A percentile compares a stretch with the other conserved stretches of the same genome.
These are phyloP conservation scores for Chaenodraco wilsoni DNA, from an alignment of 2,797 vertebrate genomes.

Conservation along the genomic window DNA sequence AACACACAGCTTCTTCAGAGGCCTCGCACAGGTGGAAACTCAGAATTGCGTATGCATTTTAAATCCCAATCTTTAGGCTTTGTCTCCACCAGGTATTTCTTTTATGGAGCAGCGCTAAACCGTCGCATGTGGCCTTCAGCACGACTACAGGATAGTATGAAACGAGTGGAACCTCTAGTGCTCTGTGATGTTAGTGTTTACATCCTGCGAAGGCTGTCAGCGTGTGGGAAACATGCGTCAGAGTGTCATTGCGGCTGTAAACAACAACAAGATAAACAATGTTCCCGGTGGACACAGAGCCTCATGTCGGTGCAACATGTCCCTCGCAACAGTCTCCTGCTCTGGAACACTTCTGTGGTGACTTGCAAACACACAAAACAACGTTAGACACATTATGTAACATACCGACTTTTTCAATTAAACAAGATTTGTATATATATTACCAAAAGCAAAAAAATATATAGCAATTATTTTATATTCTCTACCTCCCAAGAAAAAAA, in stretches of 20 bases:
- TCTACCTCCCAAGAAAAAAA: conserved; percentile 37
- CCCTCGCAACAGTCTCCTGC: conserved; percentile 46
- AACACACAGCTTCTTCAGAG: conserved; percentile 15
- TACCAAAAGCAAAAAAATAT: conserved; percentile 67
- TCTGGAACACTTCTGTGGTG: conserved; percentile 29
- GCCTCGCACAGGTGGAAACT: conserved; percentile 25
- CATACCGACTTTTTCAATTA: conserved; percentile 50
- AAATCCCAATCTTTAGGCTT: conserved; percentile 47
- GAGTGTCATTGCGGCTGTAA: conserved; percentile 44
- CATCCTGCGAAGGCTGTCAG: conserved; percentile 54
- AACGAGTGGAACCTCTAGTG: conserved; percentile 22
- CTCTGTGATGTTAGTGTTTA: conserved; percentile 21
- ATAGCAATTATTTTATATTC: conserved; percentile 49
- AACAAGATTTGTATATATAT: conserved; percentile 58
- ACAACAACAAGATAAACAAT: conserved; percentile 31
- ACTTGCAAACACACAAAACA: conserved; percentile 18
- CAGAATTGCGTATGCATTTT: conserved; percentile 34
- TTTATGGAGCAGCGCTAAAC: conserved; percentile 28
- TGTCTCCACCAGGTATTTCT: conserved; percentile 54
- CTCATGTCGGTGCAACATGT: conserved; percentile 38
- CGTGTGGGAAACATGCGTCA: conserved; percentile 55
- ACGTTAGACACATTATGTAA: conserved; percentile 43
- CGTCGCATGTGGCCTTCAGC: conserved; percentile 24
- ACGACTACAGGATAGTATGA: conserved; percentile 18
- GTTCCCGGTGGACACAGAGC: conserved; percentile 57